Conservation (phyloP, 2,797 vertebrate species). For the Pipistrellus pygmaeus region DNA sequence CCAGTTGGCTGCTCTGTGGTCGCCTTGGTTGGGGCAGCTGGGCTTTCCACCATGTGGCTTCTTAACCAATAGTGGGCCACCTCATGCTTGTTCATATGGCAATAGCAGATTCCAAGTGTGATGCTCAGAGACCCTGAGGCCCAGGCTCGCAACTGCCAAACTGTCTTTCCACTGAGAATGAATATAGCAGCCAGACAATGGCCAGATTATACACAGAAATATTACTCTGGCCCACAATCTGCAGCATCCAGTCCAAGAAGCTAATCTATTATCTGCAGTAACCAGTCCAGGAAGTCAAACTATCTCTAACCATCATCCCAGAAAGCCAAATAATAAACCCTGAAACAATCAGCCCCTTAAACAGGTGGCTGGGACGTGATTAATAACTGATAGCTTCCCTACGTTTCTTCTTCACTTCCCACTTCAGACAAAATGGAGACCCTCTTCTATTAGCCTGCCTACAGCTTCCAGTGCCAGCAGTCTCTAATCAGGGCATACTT, state of each 20-base stretch:
- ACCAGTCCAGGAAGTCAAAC: not conserved
- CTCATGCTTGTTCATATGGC: not conserved
- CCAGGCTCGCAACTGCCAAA: not conserved
- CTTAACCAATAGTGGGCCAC: not conserved
- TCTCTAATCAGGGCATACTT: too few species aligned
- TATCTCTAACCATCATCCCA: not conserved
- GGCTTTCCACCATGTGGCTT: not conserved
- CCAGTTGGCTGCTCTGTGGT: not conserved
- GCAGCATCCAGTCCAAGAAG: not conserved
- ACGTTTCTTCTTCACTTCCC: not conserved
- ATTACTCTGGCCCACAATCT: not conserved
- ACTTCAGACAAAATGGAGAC: not conserved
- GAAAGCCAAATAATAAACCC: not conserved
- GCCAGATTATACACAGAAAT: not conserved
- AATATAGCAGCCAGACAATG: not conserved
- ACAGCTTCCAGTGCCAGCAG: rapidly evolving
- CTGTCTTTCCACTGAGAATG: not conserved
- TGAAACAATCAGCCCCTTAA: not conserved
- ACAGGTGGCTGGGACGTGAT: not conserved
- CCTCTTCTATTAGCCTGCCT: not conserved
- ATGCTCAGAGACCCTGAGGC: not conserved
- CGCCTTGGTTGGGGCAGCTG: not conserved
- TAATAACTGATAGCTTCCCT: not conserved
- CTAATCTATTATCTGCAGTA: not conserved
- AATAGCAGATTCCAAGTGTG: not conserved